Conservation (phyloP, 2,888 invertebrate species). For the Melanchra persicariae region DNA sequence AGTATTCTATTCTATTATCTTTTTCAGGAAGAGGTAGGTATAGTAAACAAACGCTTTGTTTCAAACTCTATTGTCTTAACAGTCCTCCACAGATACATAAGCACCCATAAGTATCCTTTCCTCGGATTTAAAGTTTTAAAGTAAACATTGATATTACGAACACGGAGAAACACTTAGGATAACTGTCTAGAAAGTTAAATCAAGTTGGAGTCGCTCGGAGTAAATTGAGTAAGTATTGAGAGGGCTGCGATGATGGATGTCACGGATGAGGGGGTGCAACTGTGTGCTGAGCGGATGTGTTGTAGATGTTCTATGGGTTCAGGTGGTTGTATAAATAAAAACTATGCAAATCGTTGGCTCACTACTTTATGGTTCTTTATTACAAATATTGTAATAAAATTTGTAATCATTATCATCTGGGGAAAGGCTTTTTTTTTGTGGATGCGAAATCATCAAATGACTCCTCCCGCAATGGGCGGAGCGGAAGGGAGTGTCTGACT, state of each 20-base stretch:
- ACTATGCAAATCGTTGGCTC: no score
- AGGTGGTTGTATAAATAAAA: background rate
- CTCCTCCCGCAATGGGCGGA: no score
- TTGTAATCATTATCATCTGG: no score
- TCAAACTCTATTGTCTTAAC: background rate
- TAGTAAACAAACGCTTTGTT: background rate
- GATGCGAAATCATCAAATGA: no score
- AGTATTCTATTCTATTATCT: no score
- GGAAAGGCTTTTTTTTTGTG: no score
- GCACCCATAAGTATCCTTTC: background rate
- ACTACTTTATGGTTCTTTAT: no score
- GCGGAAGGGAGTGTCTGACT: no score
- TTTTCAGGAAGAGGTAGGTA: background rate
- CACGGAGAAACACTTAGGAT: constrained; percentile 55
- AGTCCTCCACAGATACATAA: background rate
- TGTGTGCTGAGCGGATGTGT: constrained; percentile 23
- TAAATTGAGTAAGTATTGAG: constrained; percentile 49
- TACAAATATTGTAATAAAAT: no score
- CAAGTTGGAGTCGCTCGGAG: constrained; percentile 42
- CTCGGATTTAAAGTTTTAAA: constrained; percentile 39
- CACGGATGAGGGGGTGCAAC: constrained; percentile 27
- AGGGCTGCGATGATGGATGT: constrained; percentile 53
- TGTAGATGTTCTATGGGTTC: background rate
- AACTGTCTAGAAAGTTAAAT: constrained; percentile 64
- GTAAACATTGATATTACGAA: constrained; percentile 52